These are phyloP conservation scores for Drosophila neocordata DNA, from an alignment of 1,140 invertebrate genomes.

Conservation along the genomic window DNA sequence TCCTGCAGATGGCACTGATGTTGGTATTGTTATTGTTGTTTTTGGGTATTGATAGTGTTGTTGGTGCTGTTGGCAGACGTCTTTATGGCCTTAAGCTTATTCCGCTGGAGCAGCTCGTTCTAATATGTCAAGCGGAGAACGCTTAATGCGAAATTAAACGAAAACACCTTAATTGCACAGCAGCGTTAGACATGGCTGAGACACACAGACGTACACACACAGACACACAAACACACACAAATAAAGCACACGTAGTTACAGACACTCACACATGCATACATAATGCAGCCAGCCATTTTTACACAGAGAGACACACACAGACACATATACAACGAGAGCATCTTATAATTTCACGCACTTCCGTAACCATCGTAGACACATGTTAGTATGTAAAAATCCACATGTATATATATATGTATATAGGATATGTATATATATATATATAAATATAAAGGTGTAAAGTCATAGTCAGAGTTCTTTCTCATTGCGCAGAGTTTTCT, in stretches of 20 bases:
- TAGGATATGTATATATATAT: neutral
- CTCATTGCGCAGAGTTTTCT: neutral
- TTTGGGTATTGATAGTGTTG: neutral
- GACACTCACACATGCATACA: neutral
- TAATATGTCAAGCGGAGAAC: constrained; percentile 45
- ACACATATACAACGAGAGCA: constrained; percentile 5
- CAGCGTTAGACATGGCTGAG: constrained; percentile 34
- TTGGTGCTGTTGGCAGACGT: neutral
- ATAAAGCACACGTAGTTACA: neutral
- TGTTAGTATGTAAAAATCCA: neutral
- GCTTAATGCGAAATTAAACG: constrained; percentile 52
- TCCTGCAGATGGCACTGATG: neutral
- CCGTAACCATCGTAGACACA: constrained; percentile 9
- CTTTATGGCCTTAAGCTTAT: constrained; percentile 34
- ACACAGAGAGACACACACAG: neutral
- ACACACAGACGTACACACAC: constrained; percentile 6
- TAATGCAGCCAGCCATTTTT: neutral
- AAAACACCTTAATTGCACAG: constrained; percentile 48
- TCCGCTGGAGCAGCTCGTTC: constrained; percentile 28
- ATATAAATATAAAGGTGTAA: constrained; percentile 2
- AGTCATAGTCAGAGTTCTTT: constrained; percentile 2
- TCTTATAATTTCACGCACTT: constrained; percentile 23
- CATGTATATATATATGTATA: neutral
- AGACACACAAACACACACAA: constrained; percentile 1
- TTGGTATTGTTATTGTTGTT: neutral